Evolutionary conservation across 1,140 invertebrate genomes (phyloP), one percentile per base, ranked within the genome.

Genomic region (Drosophila yakuba): DNA sequence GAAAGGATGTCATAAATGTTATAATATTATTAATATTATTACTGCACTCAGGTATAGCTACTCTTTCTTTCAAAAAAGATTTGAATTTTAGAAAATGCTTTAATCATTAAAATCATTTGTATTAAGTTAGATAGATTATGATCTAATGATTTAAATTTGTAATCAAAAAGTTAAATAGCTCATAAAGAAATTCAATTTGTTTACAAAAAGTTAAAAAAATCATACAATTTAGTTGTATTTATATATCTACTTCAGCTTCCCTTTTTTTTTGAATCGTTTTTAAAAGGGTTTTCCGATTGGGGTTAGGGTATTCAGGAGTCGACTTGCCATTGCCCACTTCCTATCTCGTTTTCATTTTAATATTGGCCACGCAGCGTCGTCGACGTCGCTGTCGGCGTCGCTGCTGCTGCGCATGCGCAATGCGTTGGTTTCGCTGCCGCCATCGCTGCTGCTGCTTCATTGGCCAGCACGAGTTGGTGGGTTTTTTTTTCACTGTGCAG

Each of bases 271-370:
- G 15, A 15, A 5, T 20, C 2, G 8, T n/a, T 15, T 8, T 7
- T 43, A 39, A 8, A 8, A 10, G 7, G 2, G 0, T 1, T 43
- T 15, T 15, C 2, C 7, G n/a, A 10, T 20, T 17, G 7, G 5
- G 4, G n/a, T 8, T 23, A 25, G 48, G n/a, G 48, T 17, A 35
- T 51, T 51, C 11, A 35, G 11, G 11, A 8, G 1, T 51, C 48
- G 28, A 15, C n/a, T 35, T 35, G 4, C 8, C 4, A 4, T 12
- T 11, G 25, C 0, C 5, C 17, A 35, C 48, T 51, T 51, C 48
- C 28, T 17, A 35, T 51, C n/a, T 51, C 25, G 48, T 35, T 67
- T 78, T 86, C 74, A 78, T 78, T 69, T 57, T 81, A 77, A 77
- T 75, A 81, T 82, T 81, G 69, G 78, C 43, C n/a, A 51, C 52